Base-by-base conservation (phyloP, 1,140 invertebrate species). In the Trachelipus rathkii region DNA sequence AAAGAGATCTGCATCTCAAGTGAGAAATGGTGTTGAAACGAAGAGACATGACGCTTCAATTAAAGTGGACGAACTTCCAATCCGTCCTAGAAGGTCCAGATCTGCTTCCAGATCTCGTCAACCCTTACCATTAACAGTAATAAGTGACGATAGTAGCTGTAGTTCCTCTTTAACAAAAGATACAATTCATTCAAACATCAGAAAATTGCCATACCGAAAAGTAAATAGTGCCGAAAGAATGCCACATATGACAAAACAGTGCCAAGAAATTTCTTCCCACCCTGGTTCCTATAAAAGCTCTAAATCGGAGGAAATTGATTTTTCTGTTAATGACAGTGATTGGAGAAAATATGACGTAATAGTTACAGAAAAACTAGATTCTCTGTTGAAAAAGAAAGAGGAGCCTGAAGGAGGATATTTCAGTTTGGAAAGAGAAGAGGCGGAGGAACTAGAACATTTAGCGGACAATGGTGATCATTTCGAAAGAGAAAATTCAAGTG, bases 371-470 rank as follows among this genome's bases (percentile, higher is more conserved):
- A 45, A 50, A n/a, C 9, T 11, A 70, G 21, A 15, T 21, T n/a
- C 3, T 15, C 15, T 60, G 11, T 71, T 74, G 23, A 74, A 60
- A 11, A 21, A 21, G 3, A 71, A 71, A 24, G 69, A 75, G 33
- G 73, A 45, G 15, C 78, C 75, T 4, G 78, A 79, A 46, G 78
- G 78, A 43, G 78, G 78, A 8, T 79, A 79, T 45, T 79, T 77
- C 21, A 79, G 78, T 19, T 46, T 79, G 23, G 78, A 79, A 67
- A 79, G 76, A 53, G 78, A 77, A 67, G 78, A 79, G 46, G 11
- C 50, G 11, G 50, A 60, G 8, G 50, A 60, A 19, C 8, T 60
- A 19, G 50, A 60, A 60, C 50, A 19, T 13, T 60, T 60, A 13
- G 19, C 1, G 2, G 50, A 60, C 50, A 60, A 19, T 19, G 50